Conservation (phyloP, 2,888 invertebrate genomes). For the Galeopsomyia nigrocyanea region DNA sequence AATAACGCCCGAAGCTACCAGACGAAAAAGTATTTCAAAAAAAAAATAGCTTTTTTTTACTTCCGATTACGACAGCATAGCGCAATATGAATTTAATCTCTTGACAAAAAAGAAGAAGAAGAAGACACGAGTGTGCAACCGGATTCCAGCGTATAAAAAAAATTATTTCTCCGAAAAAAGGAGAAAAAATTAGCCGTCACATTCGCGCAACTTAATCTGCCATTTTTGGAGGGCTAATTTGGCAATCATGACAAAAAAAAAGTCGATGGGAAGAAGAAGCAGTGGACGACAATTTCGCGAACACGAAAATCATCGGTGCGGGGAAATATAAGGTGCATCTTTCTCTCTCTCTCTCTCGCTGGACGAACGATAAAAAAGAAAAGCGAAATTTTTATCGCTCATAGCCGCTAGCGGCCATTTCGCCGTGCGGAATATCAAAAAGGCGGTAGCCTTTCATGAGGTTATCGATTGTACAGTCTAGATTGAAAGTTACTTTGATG, state of each 20-base stretch:
- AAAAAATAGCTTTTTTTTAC: slow-evolving; percentile 14
- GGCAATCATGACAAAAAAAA: slow-evolving; percentile 29
- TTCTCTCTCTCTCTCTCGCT: neutral
- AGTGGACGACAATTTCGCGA: slow-evolving; percentile 9
- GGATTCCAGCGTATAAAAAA: slow-evolving; percentile 9
- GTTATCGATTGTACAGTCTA: slow-evolving; percentile 14
- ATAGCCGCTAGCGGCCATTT: slow-evolving; percentile 16
- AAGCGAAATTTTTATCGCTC: slow-evolving; percentile 29
- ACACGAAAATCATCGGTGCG: slow-evolving; percentile 13
- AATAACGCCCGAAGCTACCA: slow-evolving; percentile 3
- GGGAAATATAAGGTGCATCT: neutral
- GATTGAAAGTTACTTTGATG: neutral
- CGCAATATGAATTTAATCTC: slow-evolving; percentile 35
- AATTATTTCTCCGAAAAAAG: slow-evolving; percentile 20
- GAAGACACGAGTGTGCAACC: neutral
- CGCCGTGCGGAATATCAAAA: slow-evolving; percentile 20
- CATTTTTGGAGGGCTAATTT: slow-evolving; percentile 21
- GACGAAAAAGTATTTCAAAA: no score
- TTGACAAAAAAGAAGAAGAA: neutral
- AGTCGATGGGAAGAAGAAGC: neutral
- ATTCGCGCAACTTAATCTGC: slow-evolving; percentile 24
- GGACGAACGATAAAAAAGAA: slow-evolving; percentile 21
- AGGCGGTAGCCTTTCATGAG: slow-evolving; percentile 10
- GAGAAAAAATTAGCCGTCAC: slow-evolving; percentile 5
- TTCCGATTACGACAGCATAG: slow-evolving; percentile 23